These are phyloP conservation scores for Cybosia mesomella DNA, from an alignment of 2,888 invertebrate genomes.

Conservation along the genomic window DNA sequence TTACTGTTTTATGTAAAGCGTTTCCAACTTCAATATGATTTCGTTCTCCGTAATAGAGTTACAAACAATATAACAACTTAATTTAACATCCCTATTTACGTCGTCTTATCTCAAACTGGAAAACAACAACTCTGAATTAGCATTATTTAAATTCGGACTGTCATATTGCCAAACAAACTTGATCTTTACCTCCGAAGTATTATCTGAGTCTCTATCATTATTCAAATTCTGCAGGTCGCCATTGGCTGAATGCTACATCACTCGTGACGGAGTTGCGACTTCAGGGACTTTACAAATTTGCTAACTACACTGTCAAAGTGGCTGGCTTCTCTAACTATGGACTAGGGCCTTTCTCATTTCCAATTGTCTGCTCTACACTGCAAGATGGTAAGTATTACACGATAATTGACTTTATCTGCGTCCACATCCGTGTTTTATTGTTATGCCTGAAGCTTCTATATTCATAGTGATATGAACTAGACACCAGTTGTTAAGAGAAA, in stretches of 20 bases:
- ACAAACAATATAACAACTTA: constrained; percentile 6
- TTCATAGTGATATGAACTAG: too few relatives aligned
- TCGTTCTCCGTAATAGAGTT: constrained; percentile 1
- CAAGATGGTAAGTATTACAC: constrained; percentile 90
- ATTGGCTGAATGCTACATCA: constrained; percentile 85
- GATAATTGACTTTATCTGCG: neutral
- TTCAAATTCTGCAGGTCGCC: constrained; percentile 71
- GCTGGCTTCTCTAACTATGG: constrained; percentile 95
- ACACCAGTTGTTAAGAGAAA: too few relatives aligned
- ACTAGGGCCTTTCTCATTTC: constrained; percentile 92
- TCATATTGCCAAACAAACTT: constrained; percentile 30
- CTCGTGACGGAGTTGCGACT: constrained; percentile 92
- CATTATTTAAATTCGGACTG: constrained; percentile 29
- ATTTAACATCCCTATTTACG: constrained; percentile 8
- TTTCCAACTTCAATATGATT: neutral
- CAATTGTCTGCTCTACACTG: constrained; percentile 93
- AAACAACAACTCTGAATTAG: constrained; percentile 9
- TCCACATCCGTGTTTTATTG: neutral
- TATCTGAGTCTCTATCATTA: constrained; percentile 41
- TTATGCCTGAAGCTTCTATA: neutral
- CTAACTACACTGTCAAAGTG: constrained; percentile 95
- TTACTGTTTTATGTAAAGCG: neutral
- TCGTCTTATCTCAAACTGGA: constrained; percentile 2
- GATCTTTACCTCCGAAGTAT: constrained; percentile 34
- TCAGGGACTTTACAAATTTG: constrained; percentile 93